phyloP scores from a whole-genome alignment of 2,113 vertebrate species.

The Chloebia gouldiae region DNA sequence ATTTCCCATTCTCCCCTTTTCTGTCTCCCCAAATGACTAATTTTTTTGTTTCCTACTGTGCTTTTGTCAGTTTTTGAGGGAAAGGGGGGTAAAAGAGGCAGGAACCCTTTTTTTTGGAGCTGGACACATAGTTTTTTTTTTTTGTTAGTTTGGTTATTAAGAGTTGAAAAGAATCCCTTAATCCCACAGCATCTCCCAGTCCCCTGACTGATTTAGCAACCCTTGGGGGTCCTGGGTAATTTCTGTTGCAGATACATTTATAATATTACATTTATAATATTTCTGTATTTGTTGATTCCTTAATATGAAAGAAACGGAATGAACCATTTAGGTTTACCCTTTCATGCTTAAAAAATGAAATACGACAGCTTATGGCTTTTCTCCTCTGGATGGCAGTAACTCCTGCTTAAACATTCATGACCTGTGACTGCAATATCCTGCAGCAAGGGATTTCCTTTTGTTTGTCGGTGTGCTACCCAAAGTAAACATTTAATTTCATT shows the following conservation, averaged over 20 bases:
- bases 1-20: not conserved
- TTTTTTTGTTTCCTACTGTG: not conserved
- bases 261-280: not conserved
- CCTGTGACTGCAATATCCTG: conserved; percentile 28
- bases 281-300: conserved; percentile 4
- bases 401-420: conserved; percentile 60
- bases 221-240: accelerated
- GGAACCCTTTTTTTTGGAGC: not conserved
- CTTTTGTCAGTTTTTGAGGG: not conserved
- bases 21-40: not conserved
- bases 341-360: not conserved
- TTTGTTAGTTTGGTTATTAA: not conserved
- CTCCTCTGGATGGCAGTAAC: conserved; percentile 79
- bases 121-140: not conserved
- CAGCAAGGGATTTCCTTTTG: conserved; percentile 61
- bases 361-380: conserved; percentile 45
- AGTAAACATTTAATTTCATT: conserved; percentile 61
- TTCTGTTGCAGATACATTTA: not conserved
- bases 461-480: conserved; percentile 62
- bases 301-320: not conserved
- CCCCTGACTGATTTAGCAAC: accelerated
- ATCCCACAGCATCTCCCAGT: accelerated
- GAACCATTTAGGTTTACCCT: conserved; percentile 17
- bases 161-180: not conserved
- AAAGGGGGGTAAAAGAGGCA: not conserved